Evolutionary conservation across 2,888 invertebrate genomes (phyloP), one percentile per base, ranked within the genome.

Genomic region (Erannis defoliaria): DNA sequence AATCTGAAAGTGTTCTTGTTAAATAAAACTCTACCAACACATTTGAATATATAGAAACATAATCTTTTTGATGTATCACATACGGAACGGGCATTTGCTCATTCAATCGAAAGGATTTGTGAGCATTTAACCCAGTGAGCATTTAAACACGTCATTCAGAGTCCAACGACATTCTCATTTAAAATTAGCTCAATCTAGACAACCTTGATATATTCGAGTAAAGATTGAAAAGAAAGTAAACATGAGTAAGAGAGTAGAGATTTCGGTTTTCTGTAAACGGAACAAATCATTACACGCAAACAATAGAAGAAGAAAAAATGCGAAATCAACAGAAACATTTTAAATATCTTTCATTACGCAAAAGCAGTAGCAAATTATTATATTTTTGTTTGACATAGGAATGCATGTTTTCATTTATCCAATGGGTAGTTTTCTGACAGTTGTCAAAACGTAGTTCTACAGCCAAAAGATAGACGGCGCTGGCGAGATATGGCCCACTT

Each of bases 81-180:
- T 33, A 50, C 33, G 14, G 49, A 40, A 37, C 18, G 43, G 45
- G 14, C 21, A 70, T 46, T 54, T 66, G 62, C 55, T 62, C 69
- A 67, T 59, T 67, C 58, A 35, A 35, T 58, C 37, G 64, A 48
- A 56, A 48, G n/a, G n/a, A n/a, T n/a, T 46, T 54, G 46, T n/a
- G n/a, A n/a, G n/a, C n/a, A n/a, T 62, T 57, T 65, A 57, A 50
- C 31, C 51, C 66, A 61, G 50, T 66, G 58, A 68, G 46, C 66
- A 66, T 51, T 59, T 43, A 60, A 59, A 55, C 33, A 33, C 42
- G 33, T 26, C 33, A 23, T 55, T n/a, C 55, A 38, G 49, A 50
- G 38, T 45, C 45, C 33, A 61, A 46, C 12, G 26, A 16, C 10
- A 26, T 18, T 48, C 26, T 19, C 6, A 42, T 10, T 48, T 38